phyloP scores from a whole-genome alignment of 2,113 vertebrate genomes.

The Lepisosteus oculatus region DNA sequence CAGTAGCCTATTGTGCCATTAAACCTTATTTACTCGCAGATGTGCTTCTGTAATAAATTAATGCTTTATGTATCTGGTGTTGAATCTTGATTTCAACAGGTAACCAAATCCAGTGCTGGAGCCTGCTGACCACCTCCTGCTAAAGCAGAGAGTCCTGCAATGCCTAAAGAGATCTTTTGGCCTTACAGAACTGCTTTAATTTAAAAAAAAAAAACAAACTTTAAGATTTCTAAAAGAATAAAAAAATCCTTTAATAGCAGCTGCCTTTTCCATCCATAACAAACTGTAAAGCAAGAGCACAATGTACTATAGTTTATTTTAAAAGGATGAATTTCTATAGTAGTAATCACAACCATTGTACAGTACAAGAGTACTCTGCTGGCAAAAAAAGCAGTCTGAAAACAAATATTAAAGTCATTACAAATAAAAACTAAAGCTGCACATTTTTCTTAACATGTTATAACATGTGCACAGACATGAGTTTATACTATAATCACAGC shows the following conservation, averaged over 20 bases:
- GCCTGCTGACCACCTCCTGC: neutral
- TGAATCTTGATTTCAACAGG: constrained; percentile 1
- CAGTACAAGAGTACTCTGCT: constrained; percentile 36
- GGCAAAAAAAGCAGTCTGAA: constrained; percentile 18
- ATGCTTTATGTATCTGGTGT: constrained; percentile 17
- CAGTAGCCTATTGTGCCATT: constrained; percentile 17
- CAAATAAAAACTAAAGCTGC: constrained; percentile 45
- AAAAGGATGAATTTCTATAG: constrained; percentile 8
- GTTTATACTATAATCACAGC: constrained; percentile 41
- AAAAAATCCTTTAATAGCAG: no score
- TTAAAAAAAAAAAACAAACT: no score
- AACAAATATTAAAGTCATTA: constrained; percentile 50
- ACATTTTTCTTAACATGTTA: constrained; percentile 44
- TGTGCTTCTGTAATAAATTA: constrained; percentile 1
- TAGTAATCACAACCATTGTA: constrained; percentile 36
- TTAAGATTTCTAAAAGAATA: no score
- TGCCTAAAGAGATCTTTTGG: no score
- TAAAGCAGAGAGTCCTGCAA: neutral
- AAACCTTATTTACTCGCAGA: constrained; percentile 4
- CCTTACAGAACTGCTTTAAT: no score
- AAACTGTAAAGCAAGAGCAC: constrained; percentile 4
- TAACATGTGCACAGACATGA: constrained; percentile 36
- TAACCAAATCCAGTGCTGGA: neutral
- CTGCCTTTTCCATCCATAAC: neutral
- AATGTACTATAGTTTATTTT: constrained; percentile 34